Base-by-base conservation (phyloP, 1,140 invertebrate genomes). In the Paramacrobiotus metropolitanus region DNA sequence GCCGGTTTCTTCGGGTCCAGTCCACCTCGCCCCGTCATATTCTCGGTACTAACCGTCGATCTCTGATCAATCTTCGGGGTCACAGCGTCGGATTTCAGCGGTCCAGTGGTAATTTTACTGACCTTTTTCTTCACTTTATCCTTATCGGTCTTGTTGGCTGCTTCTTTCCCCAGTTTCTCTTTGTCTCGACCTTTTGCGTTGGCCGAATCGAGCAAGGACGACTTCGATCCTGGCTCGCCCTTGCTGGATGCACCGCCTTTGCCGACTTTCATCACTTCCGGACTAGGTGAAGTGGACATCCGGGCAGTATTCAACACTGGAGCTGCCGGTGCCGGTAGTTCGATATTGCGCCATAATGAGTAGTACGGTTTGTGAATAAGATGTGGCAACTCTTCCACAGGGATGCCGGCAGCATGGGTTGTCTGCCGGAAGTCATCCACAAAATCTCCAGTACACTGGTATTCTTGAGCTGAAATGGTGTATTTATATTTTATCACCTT, bases 391-490 rank as follows among this genome's bases (percentile, higher is more conserved):
- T 55, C 48, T 55, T 55, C 48, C 24, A 24, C 15, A 9, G 48
- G 15, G 15, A 55, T 24, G 9, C 48, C 48, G 24, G 24, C 48
- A 9, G 48, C 24, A 4, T 28, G 15, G 15, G 28, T 4, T 15
- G 4, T 55, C 28, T 55, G 48, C 48, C 24, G 15, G 24, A 20
- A 55, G 48, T 55, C 48, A 9, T 55, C 48, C 15, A 55, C 15
- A 24, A 55, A 55, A 24, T 55, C 48, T 15, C 48, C 48, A 28
- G 15, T 55, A 28, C 48, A 55, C 24, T 55, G 48, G 24, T 55
- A 55, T 55, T 55, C 48, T 20, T 55, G 48, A 55, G 28, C 48
- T 55, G 28, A 40, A 40, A n/a, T n/a, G n/a, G n/a, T n/a, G n/a
- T n/a, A n/a, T n/a, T n/a, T n/a, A n/a, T n/a, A n/a, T n/a, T n/a